Percentiles rank a stretch among this genome's conserved stretches.
Conservation (phyloP, 2,888 invertebrate species). For the Hypolimnas misippus region DNA sequence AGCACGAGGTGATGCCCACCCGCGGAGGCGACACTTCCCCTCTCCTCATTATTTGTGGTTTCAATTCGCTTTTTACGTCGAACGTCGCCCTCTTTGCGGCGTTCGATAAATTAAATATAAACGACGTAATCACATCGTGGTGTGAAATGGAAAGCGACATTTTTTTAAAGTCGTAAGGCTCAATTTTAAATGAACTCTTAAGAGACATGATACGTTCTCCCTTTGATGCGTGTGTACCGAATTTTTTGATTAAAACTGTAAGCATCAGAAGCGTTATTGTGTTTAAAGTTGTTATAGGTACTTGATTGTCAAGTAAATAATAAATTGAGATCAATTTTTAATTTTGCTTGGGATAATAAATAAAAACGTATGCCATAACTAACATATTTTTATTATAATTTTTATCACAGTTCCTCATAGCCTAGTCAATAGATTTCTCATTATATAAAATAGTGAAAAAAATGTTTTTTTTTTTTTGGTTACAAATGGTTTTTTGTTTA, state of each 20-base stretch:
- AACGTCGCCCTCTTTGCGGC: conserved; percentile 64
- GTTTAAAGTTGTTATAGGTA: conserved; percentile 3
- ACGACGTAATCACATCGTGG: conserved; percentile 56
- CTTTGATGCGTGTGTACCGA: conserved; percentile 23
- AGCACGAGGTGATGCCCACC: conserved; percentile 80
- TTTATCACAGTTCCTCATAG: not conserved
- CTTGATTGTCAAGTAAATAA: not conserved
- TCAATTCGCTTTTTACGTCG: conserved; percentile 80
- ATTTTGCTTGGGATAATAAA: not conserved
- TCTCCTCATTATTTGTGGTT: conserved; percentile 81
- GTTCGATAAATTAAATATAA: conserved; percentile 59
- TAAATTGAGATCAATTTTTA: not conserved
- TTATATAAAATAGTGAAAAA: not conserved
- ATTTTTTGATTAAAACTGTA: conserved; percentile 42
- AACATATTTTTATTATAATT: not conserved
- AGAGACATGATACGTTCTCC: conserved; percentile 12
- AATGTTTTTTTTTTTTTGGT: too few species aligned
- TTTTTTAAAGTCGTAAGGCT: conserved; percentile 24
- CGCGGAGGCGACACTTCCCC: conserved; percentile 70
- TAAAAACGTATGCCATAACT: not conserved
- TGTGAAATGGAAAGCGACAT: conserved; percentile 28
- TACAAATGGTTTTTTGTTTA: too few species aligned
- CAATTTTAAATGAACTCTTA: conserved; percentile 29
- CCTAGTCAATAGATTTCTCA: not conserved
- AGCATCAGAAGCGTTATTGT: conserved; percentile 21